Conservation (phyloP, 2,797 vertebrate genomes). For the Gallinago nigripennis region DNA sequence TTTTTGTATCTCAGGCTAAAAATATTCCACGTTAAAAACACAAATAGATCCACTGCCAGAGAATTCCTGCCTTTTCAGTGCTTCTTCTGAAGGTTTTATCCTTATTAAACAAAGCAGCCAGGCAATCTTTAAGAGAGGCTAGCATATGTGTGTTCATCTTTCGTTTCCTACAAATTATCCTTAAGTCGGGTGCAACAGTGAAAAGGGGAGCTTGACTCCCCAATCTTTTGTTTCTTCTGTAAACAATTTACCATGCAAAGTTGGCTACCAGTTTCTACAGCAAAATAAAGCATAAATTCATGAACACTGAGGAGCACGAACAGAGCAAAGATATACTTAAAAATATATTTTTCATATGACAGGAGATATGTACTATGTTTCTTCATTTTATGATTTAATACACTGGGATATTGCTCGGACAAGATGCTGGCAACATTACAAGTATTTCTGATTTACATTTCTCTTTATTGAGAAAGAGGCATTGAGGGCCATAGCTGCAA, state of each 20-base stretch:
- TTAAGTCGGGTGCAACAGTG: background rate
- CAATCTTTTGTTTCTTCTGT: background rate
- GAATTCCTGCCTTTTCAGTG: background rate
- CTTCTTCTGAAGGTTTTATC: background rate
- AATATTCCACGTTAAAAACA: background rate
- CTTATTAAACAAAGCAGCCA: background rate
- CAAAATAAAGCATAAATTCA: constrained; percentile 4
- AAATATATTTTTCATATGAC: background rate
- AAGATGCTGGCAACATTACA: background rate
- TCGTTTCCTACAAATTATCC: background rate
- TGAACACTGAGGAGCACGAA: background rate
- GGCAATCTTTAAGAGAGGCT: background rate
- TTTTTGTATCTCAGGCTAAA: constrained; percentile 37
- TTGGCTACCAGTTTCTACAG: background rate
- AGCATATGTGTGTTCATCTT: background rate
- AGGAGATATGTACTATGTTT: background rate
- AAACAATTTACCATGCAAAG: background rate
- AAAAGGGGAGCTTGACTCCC: background rate
- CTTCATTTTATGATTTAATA: constrained; percentile 19
- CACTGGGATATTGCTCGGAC: background rate
- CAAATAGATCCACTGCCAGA: constrained; percentile 30
- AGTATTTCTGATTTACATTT: constrained; percentile 26
- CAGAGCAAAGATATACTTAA: background rate
- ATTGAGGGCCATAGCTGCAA: background rate
- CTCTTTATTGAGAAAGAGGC: background rate